Base-by-base conservation (phyloP, 1,140 invertebrate species). In the Elysia chlorotica region DNA sequence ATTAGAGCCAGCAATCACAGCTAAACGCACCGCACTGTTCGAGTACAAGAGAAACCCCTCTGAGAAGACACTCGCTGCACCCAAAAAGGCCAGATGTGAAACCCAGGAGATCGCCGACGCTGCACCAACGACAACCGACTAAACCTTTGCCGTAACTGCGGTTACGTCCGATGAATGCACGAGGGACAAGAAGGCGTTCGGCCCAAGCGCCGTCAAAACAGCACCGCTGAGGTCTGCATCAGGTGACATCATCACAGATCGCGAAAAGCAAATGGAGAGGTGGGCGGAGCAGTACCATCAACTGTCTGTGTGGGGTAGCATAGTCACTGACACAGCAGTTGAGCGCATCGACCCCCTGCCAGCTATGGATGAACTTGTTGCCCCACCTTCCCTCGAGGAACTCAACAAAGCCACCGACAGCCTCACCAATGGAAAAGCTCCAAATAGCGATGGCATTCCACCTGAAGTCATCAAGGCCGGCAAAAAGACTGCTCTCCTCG, bases 341-440 rank as follows among this genome's bases (percentile, higher is more conserved):
- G 69, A 74, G 28, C 74, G 75, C 75, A 35, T 72, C 74, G 21
- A 66, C 72, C 21, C 74, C 69, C 23, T n/a, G 63, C 10, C 74
- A 70, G 21, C 78, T 69, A 48, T 48, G 71, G 66, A 78, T 38
- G 61, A 76, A 35, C 69, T 78, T 1, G 74, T 78, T 33, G 69
- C 72, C 0, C 28, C 75, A 59, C 61, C 72, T 21, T 72, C 57
- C 10, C 59, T 56, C 35, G n/a, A 41, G 1, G 4, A 28, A n/a
- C 0, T 21, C 23, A 28, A 69, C 2, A 76, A 61, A 19, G 31
- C 10, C 25, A 41, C 69, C 17, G 57, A 65, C 33, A 41, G 30
- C 41, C 63, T 74, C 19, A 62, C 38, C 19, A 67, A 5, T 14
- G 76, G 71, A 30, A 66, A 78, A 54, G 71, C 66, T 59, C 70